A percentile compares a stretch with the other conserved stretches of the same genome.
These are phyloP conservation scores for Fissipunctia ypsillon DNA, from an alignment of 2,888 invertebrate genomes.

Conservation along the genomic window DNA sequence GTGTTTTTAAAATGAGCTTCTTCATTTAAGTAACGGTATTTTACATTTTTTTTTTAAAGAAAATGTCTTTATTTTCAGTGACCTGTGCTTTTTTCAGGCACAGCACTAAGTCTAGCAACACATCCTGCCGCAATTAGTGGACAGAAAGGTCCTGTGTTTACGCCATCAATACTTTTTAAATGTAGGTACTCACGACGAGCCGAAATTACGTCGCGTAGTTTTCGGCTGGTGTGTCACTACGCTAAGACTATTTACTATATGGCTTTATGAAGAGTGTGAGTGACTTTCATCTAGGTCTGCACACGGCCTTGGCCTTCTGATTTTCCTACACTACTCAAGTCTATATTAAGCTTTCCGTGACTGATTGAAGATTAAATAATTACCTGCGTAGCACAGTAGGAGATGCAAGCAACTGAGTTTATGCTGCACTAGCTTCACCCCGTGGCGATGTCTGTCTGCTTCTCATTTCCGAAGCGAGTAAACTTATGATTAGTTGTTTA, in stretches of 20 bases:
- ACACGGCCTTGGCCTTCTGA: constrained; percentile 37
- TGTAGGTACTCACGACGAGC: neutral
- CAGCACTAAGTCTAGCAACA: neutral
- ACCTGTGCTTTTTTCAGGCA: neutral
- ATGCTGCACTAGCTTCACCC: constrained; percentile 30
- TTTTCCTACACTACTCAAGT: neutral
- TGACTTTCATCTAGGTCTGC: neutral
- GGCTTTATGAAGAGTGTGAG: neutral
- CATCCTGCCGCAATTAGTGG: neutral
- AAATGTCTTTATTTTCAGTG: neutral
- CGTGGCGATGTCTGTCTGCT: constrained; percentile 36
- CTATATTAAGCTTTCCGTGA: constrained; percentile 54
- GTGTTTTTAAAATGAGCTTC: neutral
- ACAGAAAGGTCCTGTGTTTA: neutral
- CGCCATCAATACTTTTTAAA: neutral
- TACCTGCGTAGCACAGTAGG: constrained; percentile 59
- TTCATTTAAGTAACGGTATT: neutral
- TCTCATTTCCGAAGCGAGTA: constrained; percentile 4
- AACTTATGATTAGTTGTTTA: constrained; percentile 16
- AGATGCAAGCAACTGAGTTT: constrained; percentile 37
- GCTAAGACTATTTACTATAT: too few relatives aligned
- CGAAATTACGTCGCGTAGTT: neutral
- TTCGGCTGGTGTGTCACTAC: neutral
- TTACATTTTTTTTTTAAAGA: neutral
- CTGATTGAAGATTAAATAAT: constrained; percentile 67